These are phyloP conservation scores for Cordilura impudica DNA, from an alignment of 2,888 invertebrate genomes.

Conservation along the genomic window DNA sequence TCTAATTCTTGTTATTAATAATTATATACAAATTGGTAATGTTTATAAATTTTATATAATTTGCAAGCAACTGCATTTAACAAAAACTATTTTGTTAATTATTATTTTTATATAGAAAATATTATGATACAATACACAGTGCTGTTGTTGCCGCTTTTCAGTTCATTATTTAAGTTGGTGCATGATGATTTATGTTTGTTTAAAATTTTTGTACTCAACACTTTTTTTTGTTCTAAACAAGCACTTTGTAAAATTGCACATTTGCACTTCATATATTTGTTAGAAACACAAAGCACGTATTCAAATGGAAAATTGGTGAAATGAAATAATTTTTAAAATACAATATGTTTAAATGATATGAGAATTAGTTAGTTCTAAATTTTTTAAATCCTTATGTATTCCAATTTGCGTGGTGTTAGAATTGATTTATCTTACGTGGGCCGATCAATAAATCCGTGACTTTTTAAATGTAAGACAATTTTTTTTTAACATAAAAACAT, in stretches of 20 bases:
- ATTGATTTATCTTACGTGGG: too few relatives aligned
- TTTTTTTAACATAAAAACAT: too few relatives aligned
- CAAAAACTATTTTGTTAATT: background rate
- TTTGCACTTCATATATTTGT: constrained; percentile 40
- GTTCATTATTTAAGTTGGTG: constrained; percentile 34
- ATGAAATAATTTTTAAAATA: constrained; percentile 23
- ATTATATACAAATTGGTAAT: constrained; percentile 20
- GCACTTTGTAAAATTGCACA: constrained; percentile 45
- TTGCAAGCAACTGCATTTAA: constrained; percentile 32
- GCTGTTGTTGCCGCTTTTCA: constrained; percentile 7
- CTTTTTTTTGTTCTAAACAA: constrained; percentile 16
- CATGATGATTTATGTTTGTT: constrained; percentile 58
- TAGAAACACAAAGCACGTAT: constrained; percentile 22
- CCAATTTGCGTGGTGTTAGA: too few relatives aligned
- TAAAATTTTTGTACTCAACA: constrained; percentile 23
- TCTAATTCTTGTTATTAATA: constrained; percentile 4
- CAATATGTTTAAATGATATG: too few relatives aligned
- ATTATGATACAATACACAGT: background rate
- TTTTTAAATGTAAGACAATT: too few relatives aligned
- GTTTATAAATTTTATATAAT: constrained; percentile 21
- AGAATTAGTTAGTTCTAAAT: too few relatives aligned
- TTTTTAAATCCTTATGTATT: too few relatives aligned
- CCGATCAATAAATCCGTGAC: too few relatives aligned
- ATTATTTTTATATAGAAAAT: background rate
- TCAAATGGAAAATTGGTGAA: constrained; percentile 30